Percentiles rank a stretch among this genome's conserved stretches.
These are phyloP conservation scores for Epirrita christyi DNA, from an alignment of 2,888 invertebrate genomes.

Conservation along the genomic window DNA sequence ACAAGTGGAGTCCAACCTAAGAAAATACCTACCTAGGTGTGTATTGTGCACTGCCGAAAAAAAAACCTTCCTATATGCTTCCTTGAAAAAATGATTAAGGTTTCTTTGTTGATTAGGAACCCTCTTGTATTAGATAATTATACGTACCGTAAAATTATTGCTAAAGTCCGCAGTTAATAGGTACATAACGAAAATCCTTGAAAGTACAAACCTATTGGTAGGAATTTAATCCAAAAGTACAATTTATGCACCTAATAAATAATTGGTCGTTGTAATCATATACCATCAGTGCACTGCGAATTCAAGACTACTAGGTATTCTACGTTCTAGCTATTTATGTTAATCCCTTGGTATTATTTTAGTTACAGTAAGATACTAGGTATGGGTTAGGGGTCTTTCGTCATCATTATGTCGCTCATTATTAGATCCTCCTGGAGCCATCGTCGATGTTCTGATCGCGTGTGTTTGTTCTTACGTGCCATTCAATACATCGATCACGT, in stretches of 20 bases:
- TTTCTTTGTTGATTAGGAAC: too few relatives aligned
- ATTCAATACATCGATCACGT: conserved; percentile 10
- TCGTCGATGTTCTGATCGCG: conserved; percentile 35
- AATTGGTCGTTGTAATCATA: conserved; percentile 1
- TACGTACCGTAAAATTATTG: too few relatives aligned
- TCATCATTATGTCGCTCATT: conserved; percentile 31
- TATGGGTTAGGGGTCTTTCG: too few relatives aligned
- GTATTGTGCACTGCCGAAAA: too few relatives aligned
- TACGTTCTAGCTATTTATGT: not conserved
- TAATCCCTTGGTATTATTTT: conserved; percentile 5
- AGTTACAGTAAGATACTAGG: conserved; percentile 35
- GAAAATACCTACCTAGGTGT: too few relatives aligned
- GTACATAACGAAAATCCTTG: not conserved
- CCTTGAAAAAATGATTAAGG: too few relatives aligned
- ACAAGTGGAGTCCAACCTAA: too few relatives aligned
- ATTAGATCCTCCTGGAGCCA: conserved; percentile 40
- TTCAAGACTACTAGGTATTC: conserved; percentile 6
- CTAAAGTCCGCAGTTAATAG: too few relatives aligned
- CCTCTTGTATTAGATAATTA: too few relatives aligned
- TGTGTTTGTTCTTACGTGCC: not conserved
- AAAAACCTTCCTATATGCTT: too few relatives aligned
- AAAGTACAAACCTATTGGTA: not conserved
- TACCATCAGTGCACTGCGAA: conserved; percentile 6
- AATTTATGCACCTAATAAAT: too few relatives aligned
- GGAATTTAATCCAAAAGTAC: not conserved